phyloP scores from a whole-genome alignment of 1,140 invertebrate genomes.

The Teleopsis dalmanni region DNA sequence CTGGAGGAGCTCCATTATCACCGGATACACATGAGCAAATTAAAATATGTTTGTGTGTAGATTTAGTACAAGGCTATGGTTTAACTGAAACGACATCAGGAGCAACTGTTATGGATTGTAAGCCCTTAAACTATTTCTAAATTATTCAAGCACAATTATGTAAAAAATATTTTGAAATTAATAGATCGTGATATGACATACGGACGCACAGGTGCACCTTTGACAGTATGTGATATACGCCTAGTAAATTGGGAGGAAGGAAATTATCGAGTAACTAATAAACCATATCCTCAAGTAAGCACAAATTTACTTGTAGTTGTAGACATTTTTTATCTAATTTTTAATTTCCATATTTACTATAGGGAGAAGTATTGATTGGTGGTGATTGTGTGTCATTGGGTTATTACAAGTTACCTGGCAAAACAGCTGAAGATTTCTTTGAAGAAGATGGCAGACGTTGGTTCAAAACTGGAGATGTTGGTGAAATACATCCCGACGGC shows the following conservation, averaged over 20 bases:
- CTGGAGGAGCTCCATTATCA: conserved; percentile 91
- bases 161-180: background rate
- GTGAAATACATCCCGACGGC: conserved; percentile 85
- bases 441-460: conserved; percentile 72
- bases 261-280: conserved; percentile 81
- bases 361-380: conserved; percentile 88
- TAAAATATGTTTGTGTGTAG: conserved; percentile 84
- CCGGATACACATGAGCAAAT: conserved; percentile 93
- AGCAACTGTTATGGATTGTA: conserved; percentile 81
- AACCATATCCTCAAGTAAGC: conserved; percentile 66
- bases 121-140: conserved; percentile 28
- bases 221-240: conserved; percentile 76
- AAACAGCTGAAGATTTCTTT: conserved; percentile 88
- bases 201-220: conserved; percentile 85
- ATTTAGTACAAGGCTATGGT: conserved; percentile 91
- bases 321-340: background rate
- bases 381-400: conserved; percentile 86
- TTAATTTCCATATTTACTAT: conserved; percentile 14
- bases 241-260: conserved; percentile 95
- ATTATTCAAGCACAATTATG: background rate
- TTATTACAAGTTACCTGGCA: conserved; percentile 87
- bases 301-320: too few species aligned
- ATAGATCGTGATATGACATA: conserved; percentile 38
- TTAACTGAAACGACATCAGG: conserved; percentile 94
- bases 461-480: conserved; percentile 96